A percentile compares a stretch with the other conserved stretches of the same genome.
These are phyloP conservation scores for Sinocyclocheilus anophthalmus DNA, from an alignment of 2,113 vertebrate genomes.

Conservation along the genomic window DNA sequence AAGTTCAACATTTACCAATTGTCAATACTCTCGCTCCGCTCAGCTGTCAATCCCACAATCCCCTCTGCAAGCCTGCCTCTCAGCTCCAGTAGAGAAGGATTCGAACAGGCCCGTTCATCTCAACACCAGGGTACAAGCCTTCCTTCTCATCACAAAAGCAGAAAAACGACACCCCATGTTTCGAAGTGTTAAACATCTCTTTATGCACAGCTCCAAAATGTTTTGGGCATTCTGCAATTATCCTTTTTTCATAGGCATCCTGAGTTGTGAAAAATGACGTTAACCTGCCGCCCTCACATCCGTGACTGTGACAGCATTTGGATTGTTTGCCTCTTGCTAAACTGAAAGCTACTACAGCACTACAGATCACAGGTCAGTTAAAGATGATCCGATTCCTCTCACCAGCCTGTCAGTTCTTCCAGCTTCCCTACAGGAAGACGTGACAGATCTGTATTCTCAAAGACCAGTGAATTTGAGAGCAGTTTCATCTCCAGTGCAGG, in stretches of 20 bases:
- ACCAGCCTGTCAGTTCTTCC: not conserved
- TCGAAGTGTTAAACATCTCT: not conserved
- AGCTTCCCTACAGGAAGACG: not conserved
- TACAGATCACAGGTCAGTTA: not conserved
- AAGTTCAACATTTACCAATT: too few species aligned
- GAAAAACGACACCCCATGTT: not conserved
- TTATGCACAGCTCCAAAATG: not conserved
- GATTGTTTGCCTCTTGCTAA: not conserved
- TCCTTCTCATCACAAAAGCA: not conserved
- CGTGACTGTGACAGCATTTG: not conserved
- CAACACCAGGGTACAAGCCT: too few species aligned
- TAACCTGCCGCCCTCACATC: not conserved
- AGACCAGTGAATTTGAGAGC: not conserved
- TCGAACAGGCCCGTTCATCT: too few species aligned
- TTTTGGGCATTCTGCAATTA: not conserved
- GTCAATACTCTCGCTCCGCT: too few species aligned
- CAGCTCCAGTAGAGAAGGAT: too few species aligned
- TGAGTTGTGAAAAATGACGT: not conserved
- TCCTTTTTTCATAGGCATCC: not conserved
- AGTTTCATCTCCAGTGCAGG: slow-evolving; percentile 2
- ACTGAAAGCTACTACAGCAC: not conserved
- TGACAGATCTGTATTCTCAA: slow-evolving; percentile 10
- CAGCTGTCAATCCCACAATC: too few species aligned
- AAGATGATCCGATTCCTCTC: not conserved
- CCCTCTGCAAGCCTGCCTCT: too few species aligned